Base-by-base conservation (phyloP, 2,888 invertebrate genomes). In the Sycophila texana region DNA sequence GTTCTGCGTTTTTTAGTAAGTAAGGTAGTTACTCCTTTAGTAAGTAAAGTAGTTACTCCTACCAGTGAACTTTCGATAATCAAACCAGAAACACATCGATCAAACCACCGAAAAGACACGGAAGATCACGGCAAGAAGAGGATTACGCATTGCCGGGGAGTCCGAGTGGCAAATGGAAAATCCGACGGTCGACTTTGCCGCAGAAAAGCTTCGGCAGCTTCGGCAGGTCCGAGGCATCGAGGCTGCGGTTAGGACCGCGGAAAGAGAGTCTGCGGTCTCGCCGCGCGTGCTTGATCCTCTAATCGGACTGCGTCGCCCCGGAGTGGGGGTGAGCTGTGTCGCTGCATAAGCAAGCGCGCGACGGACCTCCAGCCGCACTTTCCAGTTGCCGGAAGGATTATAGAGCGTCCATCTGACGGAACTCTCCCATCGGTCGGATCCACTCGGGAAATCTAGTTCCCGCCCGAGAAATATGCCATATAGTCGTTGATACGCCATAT, bases 141-240 rank as follows among this genome's bases (percentile, higher is more conserved):
- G 39, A 39, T 39, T 72, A 51, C 61, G 30, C 72, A 7, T 7
- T 39, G 39, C 7, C 1, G 39, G 39, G 39, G 39, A 5, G 10
- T 10, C 22, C 61, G 58, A 71, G 57, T 78, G 20, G 70, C 65
- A 74, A 74, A 79, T 74, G 74, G 71, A 66, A 79, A 74, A 79
- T 71, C 49, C 57, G 49, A 30, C 26, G 57, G 67, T 73, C 22
- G n/a, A 60, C 47, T 26, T 10, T 47, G 63, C 18, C 53, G 53
- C 39, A 65, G 60, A 66, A 51, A 53, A 67, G 53, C 22, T 12
- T 5, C 18, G 30, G n/a, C 53, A 49, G n/a, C 60, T 39, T 30
- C 18, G 14, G 65, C 20, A 30, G 65, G 47, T 65, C n/a, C 47
- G 47, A 57, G 47, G n/a, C 30, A 39, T 58, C 12, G 71, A 57